A percentile compares a stretch with the other conserved stretches of the same genome.
phyloP scores from a whole-genome alignment of 2,888 invertebrate species.

The Tipula lateralis region DNA sequence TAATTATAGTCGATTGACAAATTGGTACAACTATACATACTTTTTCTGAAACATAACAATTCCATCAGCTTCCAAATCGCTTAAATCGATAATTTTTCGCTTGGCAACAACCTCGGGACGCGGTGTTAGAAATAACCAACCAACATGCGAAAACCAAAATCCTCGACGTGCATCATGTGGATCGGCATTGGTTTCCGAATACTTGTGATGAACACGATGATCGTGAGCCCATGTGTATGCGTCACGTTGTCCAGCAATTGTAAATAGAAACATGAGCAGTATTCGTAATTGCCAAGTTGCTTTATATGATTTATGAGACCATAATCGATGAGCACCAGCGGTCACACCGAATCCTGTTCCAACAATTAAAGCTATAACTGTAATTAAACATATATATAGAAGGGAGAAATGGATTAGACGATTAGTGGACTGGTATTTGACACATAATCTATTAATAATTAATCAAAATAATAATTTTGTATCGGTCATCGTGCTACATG shows the following conservation, averaged over 20 bases:
- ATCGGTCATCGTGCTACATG: neutral
- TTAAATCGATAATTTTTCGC: constrained; percentile 61
- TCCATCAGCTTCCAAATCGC: constrained; percentile 65
- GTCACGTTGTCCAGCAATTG: constrained; percentile 76
- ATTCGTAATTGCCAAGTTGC: constrained; percentile 66
- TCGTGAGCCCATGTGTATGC: constrained; percentile 84
- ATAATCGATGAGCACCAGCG: constrained; percentile 73
- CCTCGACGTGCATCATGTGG: constrained; percentile 70
- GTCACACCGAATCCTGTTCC: constrained; percentile 78
- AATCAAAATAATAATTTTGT: neutral
- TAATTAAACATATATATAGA: constrained; percentile 41
- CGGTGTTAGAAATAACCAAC: constrained; percentile 83
- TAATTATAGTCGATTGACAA: constrained; percentile 34
- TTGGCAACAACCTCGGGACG: constrained; percentile 72
- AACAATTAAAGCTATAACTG: constrained; percentile 59
- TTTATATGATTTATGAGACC: constrained; percentile 75
- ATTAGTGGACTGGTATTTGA: too few species aligned
- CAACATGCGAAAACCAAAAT: constrained; percentile 87
- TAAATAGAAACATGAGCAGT: constrained; percentile 65
- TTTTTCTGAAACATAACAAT: constrained; percentile 70
- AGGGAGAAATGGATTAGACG: neutral
- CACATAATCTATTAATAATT: too few species aligned
- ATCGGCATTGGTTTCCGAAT: constrained; percentile 80
- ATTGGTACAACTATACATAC: neutral
- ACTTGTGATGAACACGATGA: constrained; percentile 85